Evolutionary conservation across 1,140 invertebrate species (phyloP), one percentile per base, ranked within the genome.

Genomic region (Zaprionus camerounensis): DNA sequence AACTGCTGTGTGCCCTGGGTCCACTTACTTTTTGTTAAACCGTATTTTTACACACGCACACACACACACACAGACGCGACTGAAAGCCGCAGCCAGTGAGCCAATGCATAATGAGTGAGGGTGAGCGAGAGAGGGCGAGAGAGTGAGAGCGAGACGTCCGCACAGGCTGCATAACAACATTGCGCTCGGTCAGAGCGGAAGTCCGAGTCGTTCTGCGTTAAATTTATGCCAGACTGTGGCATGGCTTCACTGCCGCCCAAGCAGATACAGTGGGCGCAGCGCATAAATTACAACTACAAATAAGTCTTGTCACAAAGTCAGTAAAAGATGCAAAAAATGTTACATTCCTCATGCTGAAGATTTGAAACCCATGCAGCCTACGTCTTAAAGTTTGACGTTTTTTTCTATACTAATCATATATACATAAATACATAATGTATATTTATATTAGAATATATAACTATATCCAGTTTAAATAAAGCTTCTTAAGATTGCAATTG

Each of bases 201-300:
- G 85, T 87, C 84, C 84, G 84, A 84, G 71, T 88, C 84, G 81
- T 73, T 73, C 69, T 80, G 81, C 81, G 58, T 87, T 79, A 76
- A 87, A 87, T 88, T 87, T 87, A 88, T 88, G 81, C 84, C 85
- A 78, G 71, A 78, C 75, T 78, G 81, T 63, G 53, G 71, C 63
- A n/a, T 34, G 46, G 5, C 36, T 36, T 11, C 53, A 56, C 49
- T 71, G 36, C 46, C 56, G 53, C 22, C 51, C 46, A 46, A 65
- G 71, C 71, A 53, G 53, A 15, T 56, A 80, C 76, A 56, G 38
- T 80, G 73, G 73, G 36, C n/a, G 7, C 15, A 15, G 13, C 12
- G 20, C 55, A 17, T n/a, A 28, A 28, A 46, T 46, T 46, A 46
- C 15, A 17, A n/a, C 6, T 7, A 3, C n/a, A 46, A 38, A 38